Evolutionary conservation across 2,888 invertebrate genomes (phyloP).

Genomic region (Amphipoea lucens): DNA sequence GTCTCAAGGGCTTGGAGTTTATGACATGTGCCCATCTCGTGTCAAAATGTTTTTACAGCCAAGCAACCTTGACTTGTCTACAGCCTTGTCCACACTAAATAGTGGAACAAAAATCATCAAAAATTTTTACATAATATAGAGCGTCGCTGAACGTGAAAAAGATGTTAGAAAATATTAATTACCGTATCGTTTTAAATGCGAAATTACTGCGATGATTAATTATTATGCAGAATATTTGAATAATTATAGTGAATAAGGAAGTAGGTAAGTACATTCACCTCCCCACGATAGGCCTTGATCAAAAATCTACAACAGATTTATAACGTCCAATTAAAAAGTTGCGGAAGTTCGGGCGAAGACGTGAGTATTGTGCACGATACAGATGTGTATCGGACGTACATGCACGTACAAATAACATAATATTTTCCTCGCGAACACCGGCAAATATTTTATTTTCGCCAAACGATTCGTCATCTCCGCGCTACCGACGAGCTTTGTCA

Average conservation of each 20-base stretch:
- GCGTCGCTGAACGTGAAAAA: constrained; percentile 8
- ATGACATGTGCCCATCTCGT: constrained; percentile 45
- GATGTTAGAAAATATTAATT: constrained; percentile 30
- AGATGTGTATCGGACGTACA: constrained; percentile 48
- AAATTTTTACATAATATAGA: constrained; percentile 9
- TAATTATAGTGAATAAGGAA: constrained; percentile 36
- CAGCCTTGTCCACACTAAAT: constrained; percentile 25
- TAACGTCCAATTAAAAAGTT: constrained; percentile 59
- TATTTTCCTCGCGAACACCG: constrained; percentile 28
- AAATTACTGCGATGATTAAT: constrained; percentile 31
- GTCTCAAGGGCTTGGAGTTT: constrained; percentile 31
- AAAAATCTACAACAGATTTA: constrained; percentile 48
- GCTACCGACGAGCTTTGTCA: constrained; percentile 72
- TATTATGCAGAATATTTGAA: constrained; percentile 28
- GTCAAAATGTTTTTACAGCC: constrained; percentile 43
- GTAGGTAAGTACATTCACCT: constrained; percentile 30
- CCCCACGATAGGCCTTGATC: constrained; percentile 37
- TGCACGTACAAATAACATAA: constrained; percentile 32
- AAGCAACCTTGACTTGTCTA: constrained; percentile 48
- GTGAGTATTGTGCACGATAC: constrained; percentile 55
- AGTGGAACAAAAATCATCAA: constrained; percentile 9
- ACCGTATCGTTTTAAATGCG: constrained; percentile 15
- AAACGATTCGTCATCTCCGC: constrained; percentile 64
- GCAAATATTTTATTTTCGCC: constrained; percentile 62
- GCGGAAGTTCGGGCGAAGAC: constrained; percentile 52